Base-by-base conservation (phyloP, 2,797 vertebrate species). In the Syncerus caffer region DNA sequence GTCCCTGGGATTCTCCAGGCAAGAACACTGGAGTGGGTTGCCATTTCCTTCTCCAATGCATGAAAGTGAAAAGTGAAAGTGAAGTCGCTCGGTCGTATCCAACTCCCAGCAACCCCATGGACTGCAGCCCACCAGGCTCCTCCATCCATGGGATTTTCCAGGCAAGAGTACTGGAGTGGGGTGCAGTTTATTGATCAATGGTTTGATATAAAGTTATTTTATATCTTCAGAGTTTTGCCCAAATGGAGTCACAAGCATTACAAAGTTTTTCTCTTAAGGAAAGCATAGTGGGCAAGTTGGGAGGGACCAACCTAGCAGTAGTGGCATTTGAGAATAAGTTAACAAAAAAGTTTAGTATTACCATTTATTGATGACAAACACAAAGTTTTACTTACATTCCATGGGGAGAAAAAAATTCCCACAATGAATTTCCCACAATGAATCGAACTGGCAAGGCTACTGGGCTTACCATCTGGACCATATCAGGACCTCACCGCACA, bases 311-410 rank as follows among this genome's bases (percentile, higher is more conserved):
- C 90, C 96, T 97, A 96, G 82, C 96, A 93, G 95, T 53, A 97
- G 97, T 98, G 98, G 93, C 97, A 97, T 97, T 92, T 98, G 93
- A 98, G 97, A 99, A 98, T 98, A 98, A 99, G 98, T 98, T 98
- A 98, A 98, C 97, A 34, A 94, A 97, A 96, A 78, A 29, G 15
- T 97, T 98, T 98, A 99, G 98, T 98, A 98, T 99, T 98, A 99
- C 98, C 98, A 99, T 99, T 99, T 99, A 98, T 99, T 99, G 98
- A 98, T 99, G 99, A 99, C 98, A 99, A 98, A 99, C 98, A 99
- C 98, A 99, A 99, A 97, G 98, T 98, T 99, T 99, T 98, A 99
- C 99, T 99, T 99, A 99, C 99, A 99, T 99, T 99, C 99, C 99
- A 99, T 99, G 99, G 99, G 99, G 99, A 99, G 99, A 99, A 98